A percentile compares a stretch with the other conserved stretches of the same genome.
These are phyloP conservation scores for Hystrix cristata DNA, from an alignment of 2,113 vertebrate species.

Conservation along the genomic window DNA sequence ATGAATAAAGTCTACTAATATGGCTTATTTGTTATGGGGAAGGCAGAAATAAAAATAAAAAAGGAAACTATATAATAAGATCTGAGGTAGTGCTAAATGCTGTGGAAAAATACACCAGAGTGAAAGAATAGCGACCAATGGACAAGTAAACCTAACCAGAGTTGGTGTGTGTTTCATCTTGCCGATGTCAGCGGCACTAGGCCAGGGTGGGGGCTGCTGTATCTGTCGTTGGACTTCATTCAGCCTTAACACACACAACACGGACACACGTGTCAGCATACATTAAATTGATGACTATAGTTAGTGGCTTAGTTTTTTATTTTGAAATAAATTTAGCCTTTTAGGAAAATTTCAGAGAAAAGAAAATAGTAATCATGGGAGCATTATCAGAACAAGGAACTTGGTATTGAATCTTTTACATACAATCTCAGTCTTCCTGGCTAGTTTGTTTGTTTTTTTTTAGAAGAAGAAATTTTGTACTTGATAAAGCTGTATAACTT, in stretches of 20 bases:
- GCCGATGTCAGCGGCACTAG: neutral
- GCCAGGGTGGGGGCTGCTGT: neutral
- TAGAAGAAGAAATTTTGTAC: slow-evolving; percentile 19
- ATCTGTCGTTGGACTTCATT: neutral
- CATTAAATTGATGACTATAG: neutral
- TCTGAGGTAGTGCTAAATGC: neutral
- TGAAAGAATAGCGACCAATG: neutral
- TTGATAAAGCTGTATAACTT: neutral
- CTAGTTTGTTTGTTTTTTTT: neutral
- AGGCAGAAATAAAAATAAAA: neutral
- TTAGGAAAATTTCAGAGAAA: slow-evolving; percentile 27
- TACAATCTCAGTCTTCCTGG: neutral
- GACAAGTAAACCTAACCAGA: neutral
- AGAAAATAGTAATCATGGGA: neutral
- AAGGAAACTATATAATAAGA: neutral
- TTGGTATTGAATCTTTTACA: neutral
- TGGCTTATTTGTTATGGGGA: neutral
- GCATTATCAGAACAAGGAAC: slow-evolving; percentile 38
- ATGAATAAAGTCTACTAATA: neutral
- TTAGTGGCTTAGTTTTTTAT: neutral
- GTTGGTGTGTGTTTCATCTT: neutral
- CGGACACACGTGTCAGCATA: neutral
- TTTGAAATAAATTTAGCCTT: neutral
- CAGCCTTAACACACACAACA: neutral
- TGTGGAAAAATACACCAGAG: neutral